Evolutionary conservation across 2,113 vertebrate genomes (phyloP), one percentile per base, ranked within the genome.

Genomic region (Gnathonemus echidnorhynchus): DNA sequence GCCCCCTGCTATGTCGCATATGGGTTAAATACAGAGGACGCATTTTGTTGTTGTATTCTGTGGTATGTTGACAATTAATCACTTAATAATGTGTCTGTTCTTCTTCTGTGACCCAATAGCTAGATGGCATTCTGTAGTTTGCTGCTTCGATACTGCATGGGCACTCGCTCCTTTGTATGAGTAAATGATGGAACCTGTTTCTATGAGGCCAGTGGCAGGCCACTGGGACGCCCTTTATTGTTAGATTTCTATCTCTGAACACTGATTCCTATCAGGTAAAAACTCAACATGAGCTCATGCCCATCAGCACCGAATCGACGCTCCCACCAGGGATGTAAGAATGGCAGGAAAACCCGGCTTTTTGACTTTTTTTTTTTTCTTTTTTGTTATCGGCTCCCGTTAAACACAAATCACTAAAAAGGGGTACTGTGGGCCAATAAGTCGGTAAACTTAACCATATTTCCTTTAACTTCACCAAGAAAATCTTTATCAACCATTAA

Each of bases 301-400:
- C 46, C 48, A 56, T 77, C 89, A 77, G 49, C 85, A 80, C 17
- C 15, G 5, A 70, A 58, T n/a, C 39, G 13, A 24, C 15, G 15
- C 46, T 53, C n/a, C 70, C 86, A 49, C 52, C 84, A 88, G 85
- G 85, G 42, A 77, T 53, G 19, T 7, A 42, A 52, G 89, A 90
- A 90, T 90, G 62, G 86, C 85, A 87, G 86, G 89, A 90, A 90
- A 48, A 50, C 9, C 84, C 49, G 8, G 88, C 15, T 74, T 49
- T 88, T 70, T 88, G n/a, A 70, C 49, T 86, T 52, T 56, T 21
- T 85, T 66, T 89, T 49, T 56, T 46, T 89, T 53, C 52, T 66
- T 62, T 85, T 66, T 87, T 52, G 45, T 52, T 89, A 48, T 86
- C 45, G 21, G 17, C 46, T 45, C 31, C 84, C 27, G 62, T 62